These are phyloP conservation scores for Hololepta plana DNA, from an alignment of 2,888 invertebrate species.

Conservation along the genomic window DNA sequence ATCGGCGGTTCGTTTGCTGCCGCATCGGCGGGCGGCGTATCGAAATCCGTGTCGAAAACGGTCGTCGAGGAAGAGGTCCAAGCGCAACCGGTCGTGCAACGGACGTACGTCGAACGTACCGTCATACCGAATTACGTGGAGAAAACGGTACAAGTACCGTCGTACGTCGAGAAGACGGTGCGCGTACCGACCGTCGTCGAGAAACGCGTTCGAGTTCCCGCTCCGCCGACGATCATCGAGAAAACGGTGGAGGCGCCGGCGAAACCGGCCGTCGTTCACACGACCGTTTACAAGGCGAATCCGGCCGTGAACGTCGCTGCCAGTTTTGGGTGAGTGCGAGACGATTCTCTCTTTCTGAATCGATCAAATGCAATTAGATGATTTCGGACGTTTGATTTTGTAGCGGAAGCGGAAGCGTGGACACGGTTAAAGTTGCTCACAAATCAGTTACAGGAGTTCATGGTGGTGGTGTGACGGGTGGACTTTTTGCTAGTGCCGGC, in stretches of 20 bases:
- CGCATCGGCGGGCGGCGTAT: slow-evolving; percentile 6
- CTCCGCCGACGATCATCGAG: slow-evolving; percentile 21
- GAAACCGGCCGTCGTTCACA: slow-evolving; percentile 3
- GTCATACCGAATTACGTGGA: slow-evolving; percentile 24
- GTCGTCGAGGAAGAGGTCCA: slow-evolving; percentile 12
- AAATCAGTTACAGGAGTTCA: too few species aligned
- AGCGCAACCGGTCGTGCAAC: slow-evolving; percentile 11
- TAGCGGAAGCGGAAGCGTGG: too few species aligned
- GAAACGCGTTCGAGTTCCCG: slow-evolving; percentile 20
- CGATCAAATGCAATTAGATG: too few species aligned
- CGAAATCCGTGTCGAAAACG: slow-evolving; percentile 10
- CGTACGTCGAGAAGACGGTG: slow-evolving; percentile 23
- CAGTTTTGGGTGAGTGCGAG: too few species aligned
- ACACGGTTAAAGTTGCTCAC: too few species aligned
- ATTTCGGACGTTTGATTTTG: too few species aligned
- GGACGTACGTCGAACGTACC: slow-evolving; percentile 21
- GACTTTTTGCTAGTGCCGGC: slow-evolving; percentile 4
- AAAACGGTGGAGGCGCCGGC: slow-evolving; percentile 17
- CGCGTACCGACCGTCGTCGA: slow-evolving; percentile 23
- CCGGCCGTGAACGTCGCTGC: neutral
- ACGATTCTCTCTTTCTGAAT: too few species aligned
- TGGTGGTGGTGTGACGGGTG: slow-evolving; percentile 3
- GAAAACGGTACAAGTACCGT: slow-evolving; percentile 23
- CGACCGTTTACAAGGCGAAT: neutral
- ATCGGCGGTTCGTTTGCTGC: slow-evolving; percentile 12